Conservation (phyloP, 2,888 invertebrate species). For the Podabrus alpinus region DNA sequence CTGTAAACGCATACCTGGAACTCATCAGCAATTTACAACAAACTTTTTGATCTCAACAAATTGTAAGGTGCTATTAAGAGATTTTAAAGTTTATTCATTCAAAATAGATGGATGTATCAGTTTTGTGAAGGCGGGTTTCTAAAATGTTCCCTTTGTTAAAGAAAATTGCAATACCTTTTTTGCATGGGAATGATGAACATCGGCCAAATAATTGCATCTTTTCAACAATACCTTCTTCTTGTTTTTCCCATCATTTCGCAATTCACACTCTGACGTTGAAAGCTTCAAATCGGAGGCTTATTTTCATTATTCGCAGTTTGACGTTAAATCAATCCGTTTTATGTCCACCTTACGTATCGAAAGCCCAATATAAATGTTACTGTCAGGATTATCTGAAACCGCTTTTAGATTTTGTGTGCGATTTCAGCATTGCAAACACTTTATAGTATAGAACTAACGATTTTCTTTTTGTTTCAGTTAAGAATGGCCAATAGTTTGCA, state of each 20-base stretch:
- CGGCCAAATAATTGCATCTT: background rate
- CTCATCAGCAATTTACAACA: background rate
- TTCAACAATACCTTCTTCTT: background rate
- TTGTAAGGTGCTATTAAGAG: conserved; percentile 6
- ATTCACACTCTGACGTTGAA: background rate
- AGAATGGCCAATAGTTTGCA: conserved; percentile 64
- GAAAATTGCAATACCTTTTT: background rate
- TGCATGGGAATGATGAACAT: background rate
- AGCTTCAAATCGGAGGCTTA: background rate
- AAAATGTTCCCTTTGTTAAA: conserved; percentile 14
- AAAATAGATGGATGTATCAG: background rate
- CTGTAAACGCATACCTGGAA: conserved; percentile 7
- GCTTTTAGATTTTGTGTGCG: background rate
- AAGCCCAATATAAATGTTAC: background rate
- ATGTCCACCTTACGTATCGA: background rate
- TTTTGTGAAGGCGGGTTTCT: conserved; percentile 13
- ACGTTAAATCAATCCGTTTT: background rate
- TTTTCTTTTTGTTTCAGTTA: conserved; percentile 60
- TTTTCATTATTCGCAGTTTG: background rate
- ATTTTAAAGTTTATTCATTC: background rate
- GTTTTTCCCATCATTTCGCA: background rate
- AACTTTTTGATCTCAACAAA: conserved; percentile 1
- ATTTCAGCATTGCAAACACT: background rate
- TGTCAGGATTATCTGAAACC: background rate
- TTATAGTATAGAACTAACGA: background rate